A percentile compares a stretch with the other conserved stretches of the same genome.
Conservation (phyloP, 92 coral and sea anemone species). For the Porites evermanni region DNA sequence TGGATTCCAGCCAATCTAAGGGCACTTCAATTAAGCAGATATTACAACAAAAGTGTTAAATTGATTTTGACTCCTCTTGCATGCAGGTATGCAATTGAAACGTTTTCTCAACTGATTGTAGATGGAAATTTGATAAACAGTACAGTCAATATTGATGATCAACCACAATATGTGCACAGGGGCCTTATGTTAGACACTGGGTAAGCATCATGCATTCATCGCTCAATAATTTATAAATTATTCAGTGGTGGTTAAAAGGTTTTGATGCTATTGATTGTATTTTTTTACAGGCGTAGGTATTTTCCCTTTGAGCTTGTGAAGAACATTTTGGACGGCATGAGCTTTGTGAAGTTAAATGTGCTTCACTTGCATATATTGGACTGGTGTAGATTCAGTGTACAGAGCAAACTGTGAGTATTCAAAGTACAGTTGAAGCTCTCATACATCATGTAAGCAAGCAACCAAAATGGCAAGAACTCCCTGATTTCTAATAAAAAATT, state of each 20-base stretch:
- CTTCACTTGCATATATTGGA: conserved; percentile 78
- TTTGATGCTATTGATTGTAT: too few relatives aligned
- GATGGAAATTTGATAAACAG: conserved; percentile 63
- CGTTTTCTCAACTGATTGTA: conserved; percentile 74
- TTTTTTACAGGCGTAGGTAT: conserved; percentile 64
- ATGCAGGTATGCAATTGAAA: conserved; percentile 77
- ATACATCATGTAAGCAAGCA: too few relatives aligned
- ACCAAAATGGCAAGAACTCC: too few relatives aligned
- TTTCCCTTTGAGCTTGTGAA: conserved; percentile 76
- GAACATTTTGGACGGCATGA: conserved; percentile 87
- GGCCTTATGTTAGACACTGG: conserved; percentile 87
- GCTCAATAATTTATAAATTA: neutral
- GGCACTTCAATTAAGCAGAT: neutral
- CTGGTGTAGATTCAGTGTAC: conserved; percentile 81
- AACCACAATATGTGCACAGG: conserved; percentile 68
- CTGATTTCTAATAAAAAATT: too few relatives aligned
- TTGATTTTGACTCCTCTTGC: neutral
- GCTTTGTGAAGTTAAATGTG: conserved; percentile 82
- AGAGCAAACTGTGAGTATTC: conserved; percentile 76
- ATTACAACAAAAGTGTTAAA: neutral
- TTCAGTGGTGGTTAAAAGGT: too few relatives aligned
- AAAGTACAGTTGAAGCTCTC: too few relatives aligned
- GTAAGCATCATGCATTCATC: conserved; percentile 32
- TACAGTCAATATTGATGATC: conserved; percentile 49
- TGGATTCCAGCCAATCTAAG: too few relatives aligned